A percentile compares a stretch with the other conserved stretches of the same genome.
Conservation (phyloP, 1,140 invertebrate genomes). For the Macrobrachium nipponense region DNA sequence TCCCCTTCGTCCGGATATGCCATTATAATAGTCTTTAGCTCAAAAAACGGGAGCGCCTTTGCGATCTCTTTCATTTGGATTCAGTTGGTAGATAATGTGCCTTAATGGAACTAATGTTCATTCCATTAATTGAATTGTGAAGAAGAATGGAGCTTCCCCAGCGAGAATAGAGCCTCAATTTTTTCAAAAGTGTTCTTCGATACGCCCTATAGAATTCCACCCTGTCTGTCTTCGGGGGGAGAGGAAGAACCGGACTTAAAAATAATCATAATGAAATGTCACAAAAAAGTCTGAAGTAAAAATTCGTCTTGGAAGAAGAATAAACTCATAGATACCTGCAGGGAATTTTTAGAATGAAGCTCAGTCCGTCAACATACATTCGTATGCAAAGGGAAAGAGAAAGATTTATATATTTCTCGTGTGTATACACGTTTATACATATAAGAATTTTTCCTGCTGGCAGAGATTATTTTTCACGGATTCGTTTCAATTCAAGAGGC, state of each 20-base stretch:
- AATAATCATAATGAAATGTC: slow-evolving; percentile 22
- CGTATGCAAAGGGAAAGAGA: slow-evolving; percentile 16
- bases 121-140: slow-evolving; percentile 58
- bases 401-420: slow-evolving; percentile 24
- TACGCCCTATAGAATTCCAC: slow-evolving; percentile 34
- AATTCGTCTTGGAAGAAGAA: slow-evolving; percentile 40
- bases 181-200: slow-evolving; percentile 41
- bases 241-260: not conserved
- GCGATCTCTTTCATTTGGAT: slow-evolving; percentile 40
- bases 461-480: slow-evolving; percentile 35
- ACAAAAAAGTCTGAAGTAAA: slow-evolving; percentile 12
- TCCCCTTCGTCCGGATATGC: slow-evolving; percentile 26
- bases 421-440: no score
- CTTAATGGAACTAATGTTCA: slow-evolving; percentile 59
- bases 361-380: slow-evolving; percentile 2
- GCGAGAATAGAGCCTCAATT: slow-evolving; percentile 28
- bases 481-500: slow-evolving; percentile 40
- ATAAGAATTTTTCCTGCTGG: not conserved
- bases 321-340: slow-evolving; percentile 35
- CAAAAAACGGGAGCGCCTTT: not conserved
- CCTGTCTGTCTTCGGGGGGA: no score
- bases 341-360: no score
- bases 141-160: slow-evolving; percentile 33
- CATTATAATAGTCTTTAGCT: slow-evolving; percentile 29
- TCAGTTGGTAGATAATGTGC: slow-evolving; percentile 49